Conservation (phyloP, 2,888 invertebrate species). For the Tridacna crocea region DNA sequence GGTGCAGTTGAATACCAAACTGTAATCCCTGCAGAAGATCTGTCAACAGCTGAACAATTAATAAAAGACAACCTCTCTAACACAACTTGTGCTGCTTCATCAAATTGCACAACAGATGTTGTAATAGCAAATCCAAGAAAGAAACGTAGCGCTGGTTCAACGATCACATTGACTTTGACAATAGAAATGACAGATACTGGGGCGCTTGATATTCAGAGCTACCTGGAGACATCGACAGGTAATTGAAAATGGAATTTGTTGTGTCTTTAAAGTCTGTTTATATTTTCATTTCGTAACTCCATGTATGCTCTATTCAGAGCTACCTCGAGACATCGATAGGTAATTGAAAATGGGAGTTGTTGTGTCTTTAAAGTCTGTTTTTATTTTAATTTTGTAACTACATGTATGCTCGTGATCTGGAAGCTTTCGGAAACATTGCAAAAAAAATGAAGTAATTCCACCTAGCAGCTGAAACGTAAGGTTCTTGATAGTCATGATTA, state of each 20-base stretch:
- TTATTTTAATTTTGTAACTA: too few relatives aligned
- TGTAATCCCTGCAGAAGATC: not conserved
- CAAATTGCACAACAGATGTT: not conserved
- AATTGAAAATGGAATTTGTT: not conserved
- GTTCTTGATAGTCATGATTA: too few relatives aligned
- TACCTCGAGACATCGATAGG: constrained; percentile 1
- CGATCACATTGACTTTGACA: not conserved
- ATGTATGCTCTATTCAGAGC: not conserved
- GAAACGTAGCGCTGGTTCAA: not conserved
- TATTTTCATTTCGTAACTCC: too few relatives aligned
- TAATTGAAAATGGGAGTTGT: not conserved
- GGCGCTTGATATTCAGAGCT: constrained; percentile 16
- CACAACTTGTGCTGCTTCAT: not conserved
- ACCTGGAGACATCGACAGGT: constrained; percentile 5
- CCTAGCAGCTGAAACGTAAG: too few relatives aligned
- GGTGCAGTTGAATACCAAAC: too few relatives aligned
- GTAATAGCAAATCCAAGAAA: not conserved
- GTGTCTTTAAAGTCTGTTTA: too few relatives aligned
- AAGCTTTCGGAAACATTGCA: too few relatives aligned
- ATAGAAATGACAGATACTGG: not conserved
- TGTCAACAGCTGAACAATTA: not conserved
- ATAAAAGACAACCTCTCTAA: not conserved
- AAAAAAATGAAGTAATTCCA: too few relatives aligned
- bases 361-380: too few relatives aligned
- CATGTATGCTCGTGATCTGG: too few relatives aligned